A percentile compares a stretch with the other conserved stretches of the same genome.
Evolutionary conservation across 2,888 invertebrate genomes (phyloP).

Genomic region (Urechis unicinctus): DNA sequence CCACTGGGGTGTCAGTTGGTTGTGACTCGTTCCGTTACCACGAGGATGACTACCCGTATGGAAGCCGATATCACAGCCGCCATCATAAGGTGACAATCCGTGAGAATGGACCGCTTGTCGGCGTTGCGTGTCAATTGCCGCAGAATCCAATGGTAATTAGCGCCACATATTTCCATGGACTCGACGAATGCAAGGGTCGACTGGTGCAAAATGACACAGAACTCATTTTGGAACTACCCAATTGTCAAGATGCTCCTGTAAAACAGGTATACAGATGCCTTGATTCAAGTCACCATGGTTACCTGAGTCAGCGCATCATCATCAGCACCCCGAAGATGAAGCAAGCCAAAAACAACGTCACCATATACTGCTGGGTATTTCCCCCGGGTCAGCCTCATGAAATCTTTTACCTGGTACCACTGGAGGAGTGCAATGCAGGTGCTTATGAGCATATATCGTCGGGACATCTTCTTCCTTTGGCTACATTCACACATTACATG

Average conservation of each 20-base stretch:
- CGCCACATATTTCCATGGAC: constrained; percentile 6
- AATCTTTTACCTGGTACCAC: constrained; percentile 12
- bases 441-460: constrained; percentile 6
- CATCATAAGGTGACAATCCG: constrained; percentile 12
- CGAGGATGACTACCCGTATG: constrained; percentile 12
- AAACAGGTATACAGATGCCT: constrained; percentile 12
- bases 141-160: constrained; percentile 4
- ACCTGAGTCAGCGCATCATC: constrained; percentile 11
- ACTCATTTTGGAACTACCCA: background rate
- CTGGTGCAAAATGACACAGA: constrained; percentile 2
- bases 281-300: constrained; percentile 10
- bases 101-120: background rate
- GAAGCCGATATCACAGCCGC: constrained; percentile 8
- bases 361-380: constrained; percentile 18
- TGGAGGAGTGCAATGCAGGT: constrained; percentile 13
- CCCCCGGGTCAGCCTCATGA: constrained; percentile 4
- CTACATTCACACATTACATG: background rate
- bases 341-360: constrained; percentile 1
- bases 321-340: constrained; percentile 8
- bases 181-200: constrained; percentile 7
- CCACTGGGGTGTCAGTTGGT: constrained; percentile 3
- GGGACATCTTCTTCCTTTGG: constrained; percentile 9
- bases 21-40: constrained; percentile 10
- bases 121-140: constrained; percentile 9
- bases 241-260: constrained; percentile 3